phyloP scores from a whole-genome alignment of 2,888 invertebrate species.

The Iphiclides podalirius region DNA sequence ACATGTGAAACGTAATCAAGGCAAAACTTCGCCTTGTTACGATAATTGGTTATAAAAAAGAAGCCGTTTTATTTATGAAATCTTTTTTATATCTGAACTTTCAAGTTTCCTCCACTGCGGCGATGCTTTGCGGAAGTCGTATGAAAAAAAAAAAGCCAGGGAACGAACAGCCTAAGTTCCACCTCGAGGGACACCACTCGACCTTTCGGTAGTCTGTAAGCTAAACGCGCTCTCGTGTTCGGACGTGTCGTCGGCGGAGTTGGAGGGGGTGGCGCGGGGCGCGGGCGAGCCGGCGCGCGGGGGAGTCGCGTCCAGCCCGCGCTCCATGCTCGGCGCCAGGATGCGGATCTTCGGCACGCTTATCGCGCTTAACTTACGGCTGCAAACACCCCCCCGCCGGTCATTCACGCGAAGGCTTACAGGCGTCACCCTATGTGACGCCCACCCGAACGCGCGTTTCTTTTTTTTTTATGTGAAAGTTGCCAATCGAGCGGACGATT shows the following conservation, averaged over 20 bases:
- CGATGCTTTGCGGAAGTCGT: too few relatives aligned
- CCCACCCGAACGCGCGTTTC: too few relatives aligned
- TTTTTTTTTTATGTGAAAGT: too few relatives aligned
- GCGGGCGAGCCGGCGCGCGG: slow-evolving; percentile 34
- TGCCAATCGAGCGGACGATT: too few relatives aligned
- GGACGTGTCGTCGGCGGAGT: slow-evolving; percentile 57
- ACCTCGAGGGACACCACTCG: slow-evolving; percentile 31
- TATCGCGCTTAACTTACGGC: slow-evolving; percentile 86
- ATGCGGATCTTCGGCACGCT: slow-evolving; percentile 90
- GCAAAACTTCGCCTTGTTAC: too few relatives aligned
- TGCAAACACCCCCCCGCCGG: slow-evolving; percentile 53
- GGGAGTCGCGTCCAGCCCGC: slow-evolving; percentile 83
- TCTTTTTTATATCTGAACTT: too few relatives aligned
- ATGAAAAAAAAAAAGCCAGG: too few relatives aligned
- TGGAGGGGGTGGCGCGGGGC: slow-evolving; percentile 36
- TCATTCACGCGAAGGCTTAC: too few relatives aligned
- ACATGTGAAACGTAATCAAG: too few relatives aligned
- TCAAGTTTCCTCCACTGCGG: too few relatives aligned
- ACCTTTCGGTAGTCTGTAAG: slow-evolving; percentile 71
- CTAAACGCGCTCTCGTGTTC: slow-evolving; percentile 78
- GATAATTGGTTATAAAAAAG: too few relatives aligned
- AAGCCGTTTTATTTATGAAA: too few relatives aligned
- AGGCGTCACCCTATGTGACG: not conserved
- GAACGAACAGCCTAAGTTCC: slow-evolving; percentile 9
- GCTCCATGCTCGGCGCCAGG: slow-evolving; percentile 90